Evolutionary conservation across 2,113 vertebrate genomes (phyloP).

Genomic region (Pardalotus punctatus): DNA sequence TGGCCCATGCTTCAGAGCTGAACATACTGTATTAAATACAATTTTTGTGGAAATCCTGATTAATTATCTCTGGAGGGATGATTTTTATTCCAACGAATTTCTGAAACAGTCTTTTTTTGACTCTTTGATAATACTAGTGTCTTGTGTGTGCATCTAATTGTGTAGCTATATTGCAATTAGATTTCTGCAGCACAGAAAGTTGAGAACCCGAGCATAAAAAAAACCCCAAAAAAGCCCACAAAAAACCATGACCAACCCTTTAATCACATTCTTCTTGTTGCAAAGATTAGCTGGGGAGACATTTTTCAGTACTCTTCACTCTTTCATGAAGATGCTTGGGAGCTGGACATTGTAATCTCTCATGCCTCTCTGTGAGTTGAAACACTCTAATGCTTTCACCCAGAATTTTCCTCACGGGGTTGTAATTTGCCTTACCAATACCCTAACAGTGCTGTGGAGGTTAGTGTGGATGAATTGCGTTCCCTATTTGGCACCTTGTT

Average conservation of each 20-base stretch:
- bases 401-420: background rate
- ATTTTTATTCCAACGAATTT: background rate
- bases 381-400: background rate
- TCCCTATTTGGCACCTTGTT: background rate
- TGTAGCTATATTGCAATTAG: background rate
- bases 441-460: rapidly evolving
- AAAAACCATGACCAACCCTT: rapidly evolving
- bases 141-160: background rate
- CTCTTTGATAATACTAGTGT: background rate
- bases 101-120: background rate
- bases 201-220: background rate
- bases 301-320: background rate
- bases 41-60: background rate
- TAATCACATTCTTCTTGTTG: background rate
- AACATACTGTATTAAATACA: background rate
- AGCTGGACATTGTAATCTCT: background rate
- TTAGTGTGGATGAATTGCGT: background rate
- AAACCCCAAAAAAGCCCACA: rapidly evolving
- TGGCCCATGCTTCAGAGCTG: background rate
- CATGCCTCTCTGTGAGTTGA: background rate
- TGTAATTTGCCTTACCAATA: background rate
- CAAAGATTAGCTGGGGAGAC: background rate
- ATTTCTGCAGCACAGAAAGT: background rate
- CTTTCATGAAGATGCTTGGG: background rate
- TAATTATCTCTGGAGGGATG: background rate